Evolutionary conservation across 2,888 invertebrate genomes (phyloP).

Genomic region (Limnephilus lunatus): DNA sequence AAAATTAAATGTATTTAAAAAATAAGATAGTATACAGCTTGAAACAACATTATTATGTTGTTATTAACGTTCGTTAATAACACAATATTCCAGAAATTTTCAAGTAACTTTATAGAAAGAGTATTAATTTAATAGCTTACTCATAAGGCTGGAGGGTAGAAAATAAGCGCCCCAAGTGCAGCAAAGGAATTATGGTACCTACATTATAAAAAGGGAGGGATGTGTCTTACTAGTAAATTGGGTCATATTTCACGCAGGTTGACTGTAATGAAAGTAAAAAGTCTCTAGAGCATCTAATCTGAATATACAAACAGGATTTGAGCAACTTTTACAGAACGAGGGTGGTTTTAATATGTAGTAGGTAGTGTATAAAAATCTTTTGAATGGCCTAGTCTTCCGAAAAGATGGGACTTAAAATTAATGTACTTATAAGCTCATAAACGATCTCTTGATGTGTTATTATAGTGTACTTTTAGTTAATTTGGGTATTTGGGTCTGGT

Average conservation of each 20-base stretch:
- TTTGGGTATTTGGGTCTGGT: too few relatives aligned
- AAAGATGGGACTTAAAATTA: too few relatives aligned
- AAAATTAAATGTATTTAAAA: too few relatives aligned
- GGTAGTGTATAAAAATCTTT: too few relatives aligned
- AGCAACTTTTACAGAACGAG: neutral
- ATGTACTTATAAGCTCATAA: too few relatives aligned
- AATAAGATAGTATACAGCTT: too few relatives aligned
- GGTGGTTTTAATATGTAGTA: neutral
- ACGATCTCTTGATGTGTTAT: too few relatives aligned
- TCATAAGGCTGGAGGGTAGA: neutral
- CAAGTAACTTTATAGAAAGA: neutral
- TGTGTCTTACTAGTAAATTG: conserved; percentile 54
- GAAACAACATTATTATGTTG: too few relatives aligned
- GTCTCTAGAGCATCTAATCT: neutral
- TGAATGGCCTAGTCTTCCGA: too few relatives aligned
- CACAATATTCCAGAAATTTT: neutral
- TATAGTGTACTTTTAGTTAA: too few relatives aligned
- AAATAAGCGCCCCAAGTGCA: conserved; percentile 36
- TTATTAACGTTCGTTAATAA: too few relatives aligned
- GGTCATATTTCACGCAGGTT: conserved; percentile 56
- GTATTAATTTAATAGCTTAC: neutral
- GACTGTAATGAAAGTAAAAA: conserved; percentile 41
- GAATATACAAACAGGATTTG: conserved; percentile 1
- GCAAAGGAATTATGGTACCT: conserved; percentile 57
- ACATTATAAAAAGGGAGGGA: conserved; percentile 54